These are phyloP conservation scores for Idaea aversata DNA, from an alignment of 2,888 invertebrate species.

Conservation along the genomic window DNA sequence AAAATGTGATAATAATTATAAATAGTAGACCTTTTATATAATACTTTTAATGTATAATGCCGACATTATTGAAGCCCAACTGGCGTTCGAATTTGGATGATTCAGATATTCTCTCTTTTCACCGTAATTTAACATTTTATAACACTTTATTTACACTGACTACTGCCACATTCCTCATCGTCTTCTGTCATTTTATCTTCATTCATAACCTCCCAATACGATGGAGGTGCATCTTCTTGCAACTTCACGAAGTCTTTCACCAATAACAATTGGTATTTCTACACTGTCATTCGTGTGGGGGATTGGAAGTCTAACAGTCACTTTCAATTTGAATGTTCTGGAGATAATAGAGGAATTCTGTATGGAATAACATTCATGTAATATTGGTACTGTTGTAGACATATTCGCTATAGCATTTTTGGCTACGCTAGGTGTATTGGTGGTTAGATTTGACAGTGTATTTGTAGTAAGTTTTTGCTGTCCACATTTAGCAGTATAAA, in stretches of 20 bases:
- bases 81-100: too few species aligned
- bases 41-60: too few species aligned
- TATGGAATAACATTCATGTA: slow-evolving; percentile 29
- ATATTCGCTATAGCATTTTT: slow-evolving; percentile 24
- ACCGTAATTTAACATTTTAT: background rate
- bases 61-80: too few species aligned
- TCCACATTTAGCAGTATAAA: slow-evolving; percentile 26
- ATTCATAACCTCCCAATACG: slow-evolving; percentile 31
- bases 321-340: slow-evolving; percentile 30
- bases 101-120: too few species aligned
- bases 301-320: slow-evolving; percentile 33
- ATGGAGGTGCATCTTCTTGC: slow-evolving; percentile 22
- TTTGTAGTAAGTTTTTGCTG: slow-evolving; percentile 2
- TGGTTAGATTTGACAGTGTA: slow-evolving; percentile 19
- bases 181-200: slow-evolving; percentile 14
- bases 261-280: slow-evolving; percentile 37
- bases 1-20: too few species aligned
- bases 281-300: slow-evolving; percentile 30
- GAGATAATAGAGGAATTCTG: slow-evolving; percentile 32
- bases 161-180: background rate
- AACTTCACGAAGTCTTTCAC: slow-evolving; percentile 18
- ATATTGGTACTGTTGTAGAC: slow-evolving; percentile 20
- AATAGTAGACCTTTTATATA: too few species aligned
- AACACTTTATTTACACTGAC: background rate
- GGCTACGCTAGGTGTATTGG: slow-evolving; percentile 22